Evolutionary conservation across 2,888 invertebrate genomes (phyloP).

Genomic region (Xestia rhomboidea): DNA sequence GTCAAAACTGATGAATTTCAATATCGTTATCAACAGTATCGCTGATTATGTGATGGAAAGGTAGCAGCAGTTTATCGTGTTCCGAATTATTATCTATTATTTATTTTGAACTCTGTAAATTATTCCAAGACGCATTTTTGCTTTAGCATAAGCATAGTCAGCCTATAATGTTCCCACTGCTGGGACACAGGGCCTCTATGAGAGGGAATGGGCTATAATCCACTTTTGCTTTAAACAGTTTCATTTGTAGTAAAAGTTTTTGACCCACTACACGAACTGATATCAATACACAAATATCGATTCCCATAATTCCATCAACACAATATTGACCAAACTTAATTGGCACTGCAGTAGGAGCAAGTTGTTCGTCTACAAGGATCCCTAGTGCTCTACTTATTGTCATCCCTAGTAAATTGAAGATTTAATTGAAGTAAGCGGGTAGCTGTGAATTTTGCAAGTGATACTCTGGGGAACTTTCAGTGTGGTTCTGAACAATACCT

Average conservation of each 20-base stretch:
- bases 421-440: constrained; percentile 36
- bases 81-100: not conserved
- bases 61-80: not conserved
- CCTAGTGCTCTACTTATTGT: constrained; percentile 4
- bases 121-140: not conserved
- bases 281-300: not conserved
- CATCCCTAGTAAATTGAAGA: constrained; percentile 27
- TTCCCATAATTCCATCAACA: not conserved
- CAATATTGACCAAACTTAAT: constrained; percentile 6
- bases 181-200: too few species aligned
- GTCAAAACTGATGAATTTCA: not conserved
- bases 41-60: not conserved
- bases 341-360: not conserved
- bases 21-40: not conserved
- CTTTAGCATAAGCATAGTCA: too few species aligned
- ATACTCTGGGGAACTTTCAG: constrained; percentile 21
- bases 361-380: constrained; percentile 8
- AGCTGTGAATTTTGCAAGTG: constrained; percentile 23
- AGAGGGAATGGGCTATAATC: too few species aligned
- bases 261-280: not conserved
- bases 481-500: constrained; percentile 19
- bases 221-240: too few species aligned
- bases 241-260: not conserved
- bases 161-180: too few species aligned
- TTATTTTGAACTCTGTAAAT: not conserved